These are phyloP conservation scores for Zygothrica quintamaculata DNA, from an alignment of 2,888 invertebrate genomes.

Conservation along the genomic window DNA sequence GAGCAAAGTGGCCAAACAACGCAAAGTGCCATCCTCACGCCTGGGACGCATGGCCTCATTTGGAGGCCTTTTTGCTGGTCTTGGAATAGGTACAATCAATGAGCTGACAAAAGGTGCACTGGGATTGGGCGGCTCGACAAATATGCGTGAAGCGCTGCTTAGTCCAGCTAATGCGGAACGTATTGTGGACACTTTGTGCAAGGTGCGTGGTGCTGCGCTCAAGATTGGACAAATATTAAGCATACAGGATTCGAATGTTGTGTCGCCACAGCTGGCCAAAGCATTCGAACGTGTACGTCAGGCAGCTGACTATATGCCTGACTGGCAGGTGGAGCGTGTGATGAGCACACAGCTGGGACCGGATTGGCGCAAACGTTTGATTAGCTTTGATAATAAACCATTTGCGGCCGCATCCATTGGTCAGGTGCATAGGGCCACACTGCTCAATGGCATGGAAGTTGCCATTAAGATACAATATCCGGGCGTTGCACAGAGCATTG, in stretches of 20 bases:
- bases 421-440: constrained; percentile 92
- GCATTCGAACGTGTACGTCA: constrained; percentile 98
- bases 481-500: constrained; percentile 98
- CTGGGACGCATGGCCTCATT: constrained; percentile 95
- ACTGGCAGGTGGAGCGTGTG: constrained; percentile 96
- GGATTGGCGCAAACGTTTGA: constrained; percentile 91
- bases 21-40: constrained; percentile 95
- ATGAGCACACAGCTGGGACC: constrained; percentile 91
- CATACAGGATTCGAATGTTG: constrained; percentile 96
- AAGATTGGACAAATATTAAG: constrained; percentile 99
- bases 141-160: constrained; percentile 87
- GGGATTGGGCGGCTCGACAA: constrained; percentile 87
- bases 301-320: constrained; percentile 99
- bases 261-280: constrained; percentile 95
- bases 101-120: constrained; percentile 94
- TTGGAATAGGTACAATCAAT: constrained; percentile 96
- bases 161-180: constrained; percentile 92
- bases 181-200: constrained; percentile 98
- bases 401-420: constrained; percentile 99
- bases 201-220: constrained; percentile 98
- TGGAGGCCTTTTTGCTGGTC: constrained; percentile 95
- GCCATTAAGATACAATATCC: constrained; percentile 99
- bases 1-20: constrained; percentile 89
- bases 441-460: constrained; percentile 90
- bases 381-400: constrained; percentile 94